Conservation (phyloP, 2,113 vertebrate species). For the Microtus pennsylvanicus region DNA sequence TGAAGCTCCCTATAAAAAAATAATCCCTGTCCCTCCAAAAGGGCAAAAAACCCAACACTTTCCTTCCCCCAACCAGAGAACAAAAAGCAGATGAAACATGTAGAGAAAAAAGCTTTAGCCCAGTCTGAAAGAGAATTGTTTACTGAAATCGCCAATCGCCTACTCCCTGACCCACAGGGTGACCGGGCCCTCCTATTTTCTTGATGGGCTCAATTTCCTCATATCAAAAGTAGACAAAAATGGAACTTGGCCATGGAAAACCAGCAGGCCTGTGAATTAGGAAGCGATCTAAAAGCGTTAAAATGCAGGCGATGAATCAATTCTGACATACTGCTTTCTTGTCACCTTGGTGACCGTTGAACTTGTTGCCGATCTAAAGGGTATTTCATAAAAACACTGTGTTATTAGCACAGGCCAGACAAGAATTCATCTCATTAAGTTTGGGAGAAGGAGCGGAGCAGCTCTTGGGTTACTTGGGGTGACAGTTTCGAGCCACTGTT, state of each 20-base stretch:
- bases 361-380: constrained; percentile 23
- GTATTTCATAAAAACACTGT: constrained; percentile 40
- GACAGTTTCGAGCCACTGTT: constrained; percentile 35
- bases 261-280: constrained; percentile 20
- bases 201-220: constrained; percentile 32
- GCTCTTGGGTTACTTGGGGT: background rate
- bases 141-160: background rate
- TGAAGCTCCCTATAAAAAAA: background rate
- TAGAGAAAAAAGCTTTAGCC: background rate
- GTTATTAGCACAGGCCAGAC: constrained; percentile 47
- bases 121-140: background rate
- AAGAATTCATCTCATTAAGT: constrained; percentile 7
- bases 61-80: background rate
- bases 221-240: constrained; percentile 15
- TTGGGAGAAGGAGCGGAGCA: background rate
- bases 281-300: constrained; percentile 8
- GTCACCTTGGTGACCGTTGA: background rate
- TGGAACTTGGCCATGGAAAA: background rate
- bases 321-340: constrained; percentile 55
- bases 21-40: background rate
- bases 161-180: background rate
- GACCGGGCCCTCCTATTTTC: background rate
- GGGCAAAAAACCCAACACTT: background rate
- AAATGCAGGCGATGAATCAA: background rate
- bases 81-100: background rate